A percentile compares a stretch with the other conserved stretches of the same genome.
phyloP scores from a whole-genome alignment of 2,888 invertebrate genomes.

The Metalampra italica region DNA sequence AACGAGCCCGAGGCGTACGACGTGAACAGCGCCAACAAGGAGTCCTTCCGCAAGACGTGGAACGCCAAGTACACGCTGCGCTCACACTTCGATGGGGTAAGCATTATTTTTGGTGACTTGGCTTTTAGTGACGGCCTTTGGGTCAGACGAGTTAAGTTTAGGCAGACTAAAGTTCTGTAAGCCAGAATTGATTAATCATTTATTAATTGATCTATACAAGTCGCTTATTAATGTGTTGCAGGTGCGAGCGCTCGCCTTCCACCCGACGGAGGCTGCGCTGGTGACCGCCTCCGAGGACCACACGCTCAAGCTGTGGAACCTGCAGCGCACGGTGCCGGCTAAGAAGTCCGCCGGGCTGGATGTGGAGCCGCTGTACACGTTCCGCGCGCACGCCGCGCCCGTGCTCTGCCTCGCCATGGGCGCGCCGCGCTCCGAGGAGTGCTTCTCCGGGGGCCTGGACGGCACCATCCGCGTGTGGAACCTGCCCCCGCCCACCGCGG shows the following conservation, averaged over 20 bases:
- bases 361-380: conserved; percentile 99
- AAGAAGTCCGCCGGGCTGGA: conserved; percentile 98
- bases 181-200: too few species aligned
- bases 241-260: conserved; percentile 94
- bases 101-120: conserved; percentile 12
- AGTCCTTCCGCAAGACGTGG: conserved; percentile 96
- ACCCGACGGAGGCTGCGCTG: conserved; percentile 96
- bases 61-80: conserved; percentile 97
- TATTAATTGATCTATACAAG: too few species aligned
- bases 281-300: conserved; percentile 99
- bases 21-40: conserved; percentile 87
- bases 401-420: conserved; percentile 97
- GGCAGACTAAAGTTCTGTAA: too few species aligned
- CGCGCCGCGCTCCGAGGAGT: conserved; percentile 94
- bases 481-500: conserved; percentile 95
- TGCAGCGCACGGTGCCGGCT: conserved; percentile 98
- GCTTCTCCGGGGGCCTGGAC: conserved; percentile 97
- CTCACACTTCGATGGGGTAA: conserved; percentile 93
- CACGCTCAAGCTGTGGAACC: conserved; percentile 99
- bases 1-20: conserved; percentile 97
- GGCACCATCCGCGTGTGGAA: conserved; percentile 98
- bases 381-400: conserved; percentile 96
- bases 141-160: too few species aligned
- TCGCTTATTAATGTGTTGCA: conserved; percentile 15
- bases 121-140: too few species aligned